Base-by-base conservation (phyloP, 2,797 vertebrate genomes). In the Chelidonichthys spinosus region DNA sequence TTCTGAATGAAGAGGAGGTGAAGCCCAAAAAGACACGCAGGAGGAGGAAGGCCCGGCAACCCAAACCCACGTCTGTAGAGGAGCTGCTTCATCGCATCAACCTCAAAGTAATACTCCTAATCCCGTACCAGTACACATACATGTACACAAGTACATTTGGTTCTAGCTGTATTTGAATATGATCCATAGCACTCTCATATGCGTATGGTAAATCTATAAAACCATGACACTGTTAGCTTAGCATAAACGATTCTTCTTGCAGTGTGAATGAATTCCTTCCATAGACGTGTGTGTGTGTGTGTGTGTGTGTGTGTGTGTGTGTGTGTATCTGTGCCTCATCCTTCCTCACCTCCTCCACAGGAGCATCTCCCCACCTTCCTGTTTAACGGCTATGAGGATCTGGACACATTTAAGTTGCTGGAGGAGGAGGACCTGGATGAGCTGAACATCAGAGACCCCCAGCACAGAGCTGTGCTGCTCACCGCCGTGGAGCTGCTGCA, bases 401-500 rank as follows among this genome's bases (percentile, higher is more conserved):
- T 99, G 89, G 97, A 99, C 86, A 98, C 97, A 0, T 99, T 99
- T 85, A 97, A 98, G 85, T 92, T 99, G 74, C 90, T 99, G 70
- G 97, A 99, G 87, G 97, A 99, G 82, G 97, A 99, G 87, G 98
- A 99, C 88, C 90, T 99, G 91, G 97, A 99, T 11, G 97, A 99
- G 89, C 92, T 99, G 78, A 97, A 98, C 76, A 99, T 99, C 85
- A 92, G 93, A 73, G 97, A 99, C 84, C 94, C 96, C 2, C 96
- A 98, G 47, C 97, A 99, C 89, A 94, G 97, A 84, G 97, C 97
- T 0, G 95, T 98, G 82, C 96, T 99, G 58, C 92, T 99, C 89
- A 98, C 97, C 0, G 97, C 97, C 0, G 97, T 99, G 85, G 98
- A 97, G 87, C 92, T 96, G 73, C 90, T 97, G 53, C 96, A 96